Base-by-base conservation (phyloP, 2,888 invertebrate species). In the Euplagia quadripunctaria region DNA sequence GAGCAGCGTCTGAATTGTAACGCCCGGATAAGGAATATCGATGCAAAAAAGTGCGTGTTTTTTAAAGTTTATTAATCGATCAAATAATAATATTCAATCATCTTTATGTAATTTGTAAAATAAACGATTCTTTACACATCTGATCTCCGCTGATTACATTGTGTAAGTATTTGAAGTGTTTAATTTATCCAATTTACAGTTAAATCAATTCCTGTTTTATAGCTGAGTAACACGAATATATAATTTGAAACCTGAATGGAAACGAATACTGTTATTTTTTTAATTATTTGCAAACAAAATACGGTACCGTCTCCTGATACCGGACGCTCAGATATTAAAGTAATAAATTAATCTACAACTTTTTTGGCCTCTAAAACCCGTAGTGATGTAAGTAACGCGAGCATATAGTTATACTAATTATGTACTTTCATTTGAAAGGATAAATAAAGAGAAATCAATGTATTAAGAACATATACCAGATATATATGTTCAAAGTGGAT, bases 391-490 rank as follows among this genome's bases (percentile, higher is more conserved):
- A 61, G 61, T 61, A 61, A 61, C 20, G 31, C 6, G 31, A 61
- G 31, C 31, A 61, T 31, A 14, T 31, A 61, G 11, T 61, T 61
- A 61, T 12, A 31, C 5, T 61, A 61, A 61, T 61, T 31, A 61
- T 20, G 12, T 61, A 66, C 65, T 31, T 66, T 66, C 46, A 66
- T 66, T 66, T 66, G 20, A 66, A 49, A 66, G 49, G 49, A 49
- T 66, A 51, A 31, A 1, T 31, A 1, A 31, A 51, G 49, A 31
- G 49, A 46, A 66, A 49, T 17, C 46, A 66, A 66, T 66, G 65
- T 20, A 14, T 8, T 7, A 49, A 61, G 5, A 46, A 46, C 43
- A 46, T 46, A 51, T 9, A 66, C 31, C 31, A 8, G 0, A 46
- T 46, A 9, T 46, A 49, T 66, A 51, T 17, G 31, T 16, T 16